Evolutionary conservation across 2,797 vertebrate species (phyloP).

Genomic region (Chromobotia macracanthus): DNA sequence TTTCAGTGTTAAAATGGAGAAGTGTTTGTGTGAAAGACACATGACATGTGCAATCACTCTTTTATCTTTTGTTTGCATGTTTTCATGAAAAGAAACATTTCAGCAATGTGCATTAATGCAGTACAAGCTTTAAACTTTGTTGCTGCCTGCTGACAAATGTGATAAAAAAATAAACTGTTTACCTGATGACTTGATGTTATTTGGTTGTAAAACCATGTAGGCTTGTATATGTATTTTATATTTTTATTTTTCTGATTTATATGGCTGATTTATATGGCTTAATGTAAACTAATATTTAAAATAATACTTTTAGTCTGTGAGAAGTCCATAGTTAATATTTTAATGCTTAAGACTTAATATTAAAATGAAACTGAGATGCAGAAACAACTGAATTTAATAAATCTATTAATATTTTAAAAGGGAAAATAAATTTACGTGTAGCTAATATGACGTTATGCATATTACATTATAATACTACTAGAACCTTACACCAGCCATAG

Average conservation of each 20-base stretch:
- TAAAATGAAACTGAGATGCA: no score
- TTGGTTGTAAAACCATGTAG: neutral
- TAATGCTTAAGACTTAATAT: no score
- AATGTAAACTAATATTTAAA: neutral
- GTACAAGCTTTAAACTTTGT: constrained; percentile 34
- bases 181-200: neutral
- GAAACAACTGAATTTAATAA: no score
- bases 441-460: no score
- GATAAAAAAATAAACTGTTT: constrained; percentile 38
- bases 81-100: constrained; percentile 44
- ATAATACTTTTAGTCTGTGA: neutral
- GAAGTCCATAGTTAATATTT: neutral
- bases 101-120: constrained; percentile 35
- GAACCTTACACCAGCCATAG: no score
- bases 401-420: no score
- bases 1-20: constrained; percentile 59
- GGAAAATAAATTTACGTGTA: no score
- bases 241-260: neutral
- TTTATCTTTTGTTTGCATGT: constrained; percentile 33
- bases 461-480: no score
- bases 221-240: neutral
- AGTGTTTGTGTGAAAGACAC: constrained; percentile 41
- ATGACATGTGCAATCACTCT: constrained; percentile 51
- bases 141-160: constrained; percentile 55
- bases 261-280: neutral